Evolutionary conservation across 2,888 invertebrate genomes (phyloP), one percentile per base, ranked within the genome.

Genomic region (Diarsia dahlii): DNA sequence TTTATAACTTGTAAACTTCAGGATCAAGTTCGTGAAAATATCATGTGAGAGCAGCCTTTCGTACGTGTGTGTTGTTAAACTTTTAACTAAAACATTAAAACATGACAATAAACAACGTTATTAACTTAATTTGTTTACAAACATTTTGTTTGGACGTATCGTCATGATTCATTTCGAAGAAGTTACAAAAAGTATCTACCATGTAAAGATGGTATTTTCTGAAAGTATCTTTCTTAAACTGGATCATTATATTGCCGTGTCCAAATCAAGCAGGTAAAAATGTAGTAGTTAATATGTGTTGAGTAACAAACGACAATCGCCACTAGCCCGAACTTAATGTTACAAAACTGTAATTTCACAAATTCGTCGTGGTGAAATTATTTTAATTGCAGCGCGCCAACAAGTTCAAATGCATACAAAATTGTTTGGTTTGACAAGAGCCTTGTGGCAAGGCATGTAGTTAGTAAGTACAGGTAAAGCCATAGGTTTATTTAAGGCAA

Each of bases 301-400:
- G 66, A 52, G 67, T 68, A 82, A 82, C 10, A 45, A 67, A 52
- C 3, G 50, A 50, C 34, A 48, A 64, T 64, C 34, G 20, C 56
- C n/a, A 52, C 67, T 56, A 46, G 18, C 1, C 23, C n/a, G n/a
- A 66, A 63, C 48, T 15, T 10, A 65, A 45, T 34, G 18, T 46
- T 66, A 56, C 50, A 50, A 65, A 80, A 82, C 46, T 50, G 23
- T 1, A n/a, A 56, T 81, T 54, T 66, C n/a, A 46, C 45, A 18
- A 65, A 48, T 52, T 39, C 34, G 34, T 18, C n/a, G 56, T 64
- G 34, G 13, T 28, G 62, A 46, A 50, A 67, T 67, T 46, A 46
- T 81, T 63, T 50, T 66, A n/a, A 71, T 71, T 71, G 23, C 34
- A 71, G 34, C 6, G 23, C 50, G 2, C 8, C 5, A 39, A 12